These are phyloP conservation scores for Plagodis dolabraria DNA, from an alignment of 2,888 invertebrate species.

Conservation along the genomic window DNA sequence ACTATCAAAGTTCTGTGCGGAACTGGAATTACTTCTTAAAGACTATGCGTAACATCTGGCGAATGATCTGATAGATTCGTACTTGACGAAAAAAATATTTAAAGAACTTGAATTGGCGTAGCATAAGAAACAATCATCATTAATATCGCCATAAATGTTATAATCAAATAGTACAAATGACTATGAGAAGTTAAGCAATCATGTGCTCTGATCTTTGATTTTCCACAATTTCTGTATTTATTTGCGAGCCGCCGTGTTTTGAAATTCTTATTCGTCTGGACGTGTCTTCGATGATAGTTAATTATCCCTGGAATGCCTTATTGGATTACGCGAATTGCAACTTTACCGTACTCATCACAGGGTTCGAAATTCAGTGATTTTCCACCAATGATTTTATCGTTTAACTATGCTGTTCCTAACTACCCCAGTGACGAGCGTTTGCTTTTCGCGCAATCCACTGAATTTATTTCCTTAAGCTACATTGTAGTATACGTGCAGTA, in stretches of 20 bases:
- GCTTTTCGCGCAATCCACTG: constrained; percentile 77
- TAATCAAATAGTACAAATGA: background rate
- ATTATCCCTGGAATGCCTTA: constrained; percentile 50
- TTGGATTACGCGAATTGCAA: constrained; percentile 77
- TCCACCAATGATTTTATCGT: constrained; percentile 80
- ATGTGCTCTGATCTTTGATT: constrained; percentile 22
- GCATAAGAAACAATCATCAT: background rate
- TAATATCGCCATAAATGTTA: background rate
- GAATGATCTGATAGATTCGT: background rate
- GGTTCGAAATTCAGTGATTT: constrained; percentile 80
- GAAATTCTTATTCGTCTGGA: constrained; percentile 48
- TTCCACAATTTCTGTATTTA: constrained; percentile 35
- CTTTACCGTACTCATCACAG: constrained; percentile 49
- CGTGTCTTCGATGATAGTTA: constrained; percentile 77
- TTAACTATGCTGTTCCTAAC: constrained; percentile 77
- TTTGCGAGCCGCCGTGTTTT: constrained; percentile 24
- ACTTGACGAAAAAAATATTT: background rate
- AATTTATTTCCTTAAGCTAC: constrained; percentile 40
- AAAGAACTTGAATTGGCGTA: background rate
- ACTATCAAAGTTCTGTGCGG: no score
- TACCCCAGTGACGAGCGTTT: constrained; percentile 59
- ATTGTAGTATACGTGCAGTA: constrained; percentile 20
- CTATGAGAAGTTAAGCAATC: constrained; percentile 4
- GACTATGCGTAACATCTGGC: background rate
- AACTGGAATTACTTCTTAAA: background rate